Conservation (phyloP, 2,888 invertebrate genomes). For the Plagodis dolabraria region DNA sequence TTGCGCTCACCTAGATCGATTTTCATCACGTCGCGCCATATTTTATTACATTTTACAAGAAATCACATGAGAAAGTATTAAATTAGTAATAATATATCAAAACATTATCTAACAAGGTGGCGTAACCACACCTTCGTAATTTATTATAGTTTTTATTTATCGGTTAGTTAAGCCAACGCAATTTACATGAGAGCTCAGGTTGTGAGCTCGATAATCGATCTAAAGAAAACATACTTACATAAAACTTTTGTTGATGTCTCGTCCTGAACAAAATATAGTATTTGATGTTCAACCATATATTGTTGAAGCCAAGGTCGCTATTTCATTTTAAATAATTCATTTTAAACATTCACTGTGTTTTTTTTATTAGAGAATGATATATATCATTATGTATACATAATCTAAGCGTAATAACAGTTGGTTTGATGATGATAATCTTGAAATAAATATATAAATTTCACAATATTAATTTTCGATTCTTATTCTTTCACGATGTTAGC, state of each 20-base stretch:
- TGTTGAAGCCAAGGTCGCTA: too few species aligned
- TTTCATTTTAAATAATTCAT: too few species aligned
- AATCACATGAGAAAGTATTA: constrained; percentile 7
- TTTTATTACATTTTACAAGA: constrained; percentile 2
- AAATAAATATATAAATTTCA: too few species aligned
- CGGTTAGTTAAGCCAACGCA: constrained; percentile 47
- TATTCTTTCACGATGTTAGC: too few species aligned
- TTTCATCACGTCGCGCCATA: constrained; percentile 6
- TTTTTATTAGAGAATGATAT: too few species aligned
- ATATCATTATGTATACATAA: too few species aligned
- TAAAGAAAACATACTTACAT: constrained; percentile 7
- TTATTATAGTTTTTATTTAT: constrained; percentile 43
- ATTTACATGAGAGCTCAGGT: background rate
- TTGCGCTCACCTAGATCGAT: background rate
- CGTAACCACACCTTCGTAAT: constrained; percentile 40
- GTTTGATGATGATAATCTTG: too few species aligned
- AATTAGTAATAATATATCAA: constrained; percentile 25
- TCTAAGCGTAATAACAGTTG: too few species aligned
- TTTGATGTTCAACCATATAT: too few species aligned
- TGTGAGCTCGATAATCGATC: background rate
- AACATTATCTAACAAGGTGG: constrained; percentile 9
- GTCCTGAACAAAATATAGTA: too few species aligned
- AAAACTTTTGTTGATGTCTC: background rate
- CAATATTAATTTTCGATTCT: too few species aligned
- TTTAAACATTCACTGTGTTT: too few species aligned